Base-by-base conservation (phyloP, 2,888 invertebrate species). In the Drosophila meridiana region DNA sequence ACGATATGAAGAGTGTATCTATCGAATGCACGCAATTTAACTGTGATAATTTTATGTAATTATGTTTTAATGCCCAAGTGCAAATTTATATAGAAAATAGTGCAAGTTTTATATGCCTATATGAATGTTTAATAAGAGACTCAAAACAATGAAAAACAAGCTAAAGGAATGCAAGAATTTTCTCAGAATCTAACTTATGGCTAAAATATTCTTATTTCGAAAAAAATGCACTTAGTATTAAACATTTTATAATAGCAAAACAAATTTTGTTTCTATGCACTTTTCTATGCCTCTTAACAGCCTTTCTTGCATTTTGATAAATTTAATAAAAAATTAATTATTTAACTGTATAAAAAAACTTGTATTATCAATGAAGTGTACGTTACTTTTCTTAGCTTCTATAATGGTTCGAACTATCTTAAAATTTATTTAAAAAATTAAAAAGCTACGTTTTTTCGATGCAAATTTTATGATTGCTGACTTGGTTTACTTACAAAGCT, bases 11-110 rank as follows among this genome's bases (percentile, higher is more conserved):
- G 58, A 67, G 63, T 73, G 79, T 75, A 71, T 83, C 76, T 83
- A 73, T 84, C 80, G 80, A 90, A 87, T 90, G 86, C 86, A 91
- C 86, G 80, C 57, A 87, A 90, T 82, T 88, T 74, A 87, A 89
- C 89, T 90, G 89, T 90, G 89, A 90, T 90, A 90, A 90, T 87
- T 87, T 83, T 4, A 69, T 71, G 64, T 69, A 84, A 34, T 72
- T 87, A 71, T 73, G 69, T 86, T 85, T 77, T 78, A 80, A 69
- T 75, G 76, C 73, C 83, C 73, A 73, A 76, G 82, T 87, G 81
- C 81, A 83, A 73, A 59, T 69, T 68, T 69, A 73, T 72, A 56
- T 83, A 83, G 76, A 64, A 64, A 69, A 73, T 83, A 83, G 73
- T 78, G 66, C 38, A 77, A 70, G 59, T 75, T 81, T 72, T 80